Evolutionary conservation across 2,113 vertebrate genomes (phyloP).

Genomic region (Larimichthys polyactis): DNA sequence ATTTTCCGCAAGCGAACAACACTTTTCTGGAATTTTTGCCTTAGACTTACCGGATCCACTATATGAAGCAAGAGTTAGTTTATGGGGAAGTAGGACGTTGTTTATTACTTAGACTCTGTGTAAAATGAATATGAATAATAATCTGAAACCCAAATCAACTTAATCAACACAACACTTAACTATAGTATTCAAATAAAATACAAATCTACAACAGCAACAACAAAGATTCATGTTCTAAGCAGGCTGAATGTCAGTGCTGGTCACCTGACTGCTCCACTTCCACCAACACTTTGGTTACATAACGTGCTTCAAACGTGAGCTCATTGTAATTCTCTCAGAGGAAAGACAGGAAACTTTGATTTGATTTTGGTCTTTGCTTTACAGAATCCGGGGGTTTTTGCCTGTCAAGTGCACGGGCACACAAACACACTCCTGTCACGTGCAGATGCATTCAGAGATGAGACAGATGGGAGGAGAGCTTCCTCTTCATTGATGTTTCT

Average conservation of each 20-base stretch:
- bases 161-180: background rate
- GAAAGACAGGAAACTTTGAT: slow-evolving; percentile 31
- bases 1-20: background rate
- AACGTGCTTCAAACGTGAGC: slow-evolving; percentile 56
- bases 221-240: slow-evolving; percentile 1
- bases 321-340: slow-evolving; percentile 44
- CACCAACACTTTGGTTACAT: slow-evolving; percentile 52
- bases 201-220: background rate
- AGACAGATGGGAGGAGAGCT: slow-evolving; percentile 54
- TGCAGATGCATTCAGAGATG: slow-evolving; percentile 57
- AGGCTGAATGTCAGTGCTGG: slow-evolving; percentile 1
- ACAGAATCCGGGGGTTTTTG: slow-evolving; percentile 50
- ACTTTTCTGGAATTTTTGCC: background rate
- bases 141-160: background rate
- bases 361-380: slow-evolving; percentile 42
- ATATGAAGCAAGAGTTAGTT: background rate
- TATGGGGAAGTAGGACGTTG: background rate
- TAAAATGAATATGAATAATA: background rate
- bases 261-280: slow-evolving; percentile 67
- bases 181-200: background rate
- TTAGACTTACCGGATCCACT: background rate
- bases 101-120: background rate
- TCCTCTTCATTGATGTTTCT: slow-evolving; percentile 56
- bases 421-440: slow-evolving; percentile 39
- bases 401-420: slow-evolving; percentile 41